Base-by-base conservation (phyloP, 2,113 vertebrate genomes). In the Cyphomyrus plagiostoma region DNA sequence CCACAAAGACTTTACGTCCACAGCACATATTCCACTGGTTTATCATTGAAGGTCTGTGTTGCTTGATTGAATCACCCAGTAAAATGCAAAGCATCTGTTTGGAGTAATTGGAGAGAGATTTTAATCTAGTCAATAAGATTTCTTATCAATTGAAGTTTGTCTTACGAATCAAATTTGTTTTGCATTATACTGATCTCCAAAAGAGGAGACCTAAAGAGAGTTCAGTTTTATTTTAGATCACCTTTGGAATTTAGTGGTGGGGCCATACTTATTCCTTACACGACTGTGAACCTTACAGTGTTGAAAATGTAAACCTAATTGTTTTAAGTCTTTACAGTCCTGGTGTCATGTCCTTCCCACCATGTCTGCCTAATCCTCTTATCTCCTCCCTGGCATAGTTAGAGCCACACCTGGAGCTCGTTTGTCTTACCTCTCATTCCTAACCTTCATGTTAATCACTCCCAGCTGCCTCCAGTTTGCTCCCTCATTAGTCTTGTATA, bases 141-240 rank as follows among this genome's bases (percentile, higher is more conserved):
- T 56, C 49, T 87, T 56, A 52, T 56, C 50, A 87, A 49, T 53
- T 87, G 85, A 56, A 87, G 50, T 87, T 87, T 87, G 85, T 87
- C 50, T 87, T 48, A 35, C 85, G 56, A 53, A 87, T 87, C 50
- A 87, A 56, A 87, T 87, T 87, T 56, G 85, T 48, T 52, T 26
- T 35, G 8, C 50, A 21, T 56, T 53, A 35, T 19, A 53, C 13
- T 52, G 85, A 86, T n/a, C 26, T 87, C 50, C 50, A 56, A 87
- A 87, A 7, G 7, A 19, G 13, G 74, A 80, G 35, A 39, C 74
- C 4, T 80, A 42, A 80, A 80, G 15, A 2, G 2, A 80, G 74
- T 39, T 80, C 30, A 70, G 26, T 70, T 70, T 70, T 30, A 70
- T 70, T 62, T n/a, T 62, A 2, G 56, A 58, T 58, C 7, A 58